phyloP scores from a whole-genome alignment of 2,888 invertebrate species.

The Leucophenga maculata region DNA sequence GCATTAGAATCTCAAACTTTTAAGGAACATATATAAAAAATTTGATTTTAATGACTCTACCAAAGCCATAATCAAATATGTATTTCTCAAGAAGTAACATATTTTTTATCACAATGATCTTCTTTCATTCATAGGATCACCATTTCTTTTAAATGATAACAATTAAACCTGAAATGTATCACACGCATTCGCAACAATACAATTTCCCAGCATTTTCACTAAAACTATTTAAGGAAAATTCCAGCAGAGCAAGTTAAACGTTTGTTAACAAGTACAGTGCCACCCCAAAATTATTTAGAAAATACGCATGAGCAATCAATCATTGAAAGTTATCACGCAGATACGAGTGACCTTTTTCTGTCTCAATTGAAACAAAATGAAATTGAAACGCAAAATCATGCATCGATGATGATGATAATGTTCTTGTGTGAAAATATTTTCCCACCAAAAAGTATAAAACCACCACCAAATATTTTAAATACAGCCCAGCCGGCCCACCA shows the following conservation, averaged over 20 bases:
- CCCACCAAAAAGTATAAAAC: constrained; percentile 51
- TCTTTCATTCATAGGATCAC: too few relatives aligned
- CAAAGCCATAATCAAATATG: too few relatives aligned
- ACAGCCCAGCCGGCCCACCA: constrained; percentile 17
- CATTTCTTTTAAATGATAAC: too few relatives aligned
- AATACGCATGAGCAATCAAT: constrained; percentile 47
- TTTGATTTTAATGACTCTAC: too few relatives aligned
- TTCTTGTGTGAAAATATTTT: constrained; percentile 44
- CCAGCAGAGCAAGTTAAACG: constrained; percentile 41
- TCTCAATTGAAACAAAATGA: constrained; percentile 31
- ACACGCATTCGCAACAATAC: too few relatives aligned
- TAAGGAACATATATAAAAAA: too few relatives aligned
- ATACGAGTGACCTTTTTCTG: background rate
- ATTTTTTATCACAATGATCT: too few relatives aligned
- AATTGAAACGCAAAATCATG: constrained; percentile 40
- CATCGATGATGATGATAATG: constrained; percentile 7
- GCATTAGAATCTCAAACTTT: too few relatives aligned
- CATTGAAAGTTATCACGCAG: constrained; percentile 34
- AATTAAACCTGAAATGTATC: too few relatives aligned
- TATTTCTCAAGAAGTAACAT: too few relatives aligned
- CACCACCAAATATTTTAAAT: constrained; percentile 47
- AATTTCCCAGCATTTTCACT: background rate
- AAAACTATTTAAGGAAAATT: constrained; percentile 33
- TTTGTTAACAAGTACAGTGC: constrained; percentile 51
- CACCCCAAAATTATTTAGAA: constrained; percentile 11